These are phyloP conservation scores for Gallinago undulata DNA, from an alignment of 2,113 vertebrate genomes.

Conservation along the genomic window DNA sequence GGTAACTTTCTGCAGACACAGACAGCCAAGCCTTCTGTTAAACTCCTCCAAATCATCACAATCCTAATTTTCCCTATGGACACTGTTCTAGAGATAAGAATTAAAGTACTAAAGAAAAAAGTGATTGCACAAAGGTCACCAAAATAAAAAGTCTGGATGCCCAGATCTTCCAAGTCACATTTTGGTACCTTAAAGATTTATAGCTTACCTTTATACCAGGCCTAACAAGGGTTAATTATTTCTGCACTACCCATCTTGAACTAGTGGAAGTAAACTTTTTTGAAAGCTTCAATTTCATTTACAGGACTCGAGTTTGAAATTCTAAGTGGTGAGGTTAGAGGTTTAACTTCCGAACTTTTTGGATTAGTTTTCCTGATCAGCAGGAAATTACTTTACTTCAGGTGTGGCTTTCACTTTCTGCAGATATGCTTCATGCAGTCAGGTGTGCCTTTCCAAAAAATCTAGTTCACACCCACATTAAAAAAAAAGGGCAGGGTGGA, in stretches of 20 bases:
- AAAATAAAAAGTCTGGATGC: background rate
- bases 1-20: background rate
- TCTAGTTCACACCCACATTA: background rate
- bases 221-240: background rate
- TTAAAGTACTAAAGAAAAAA: background rate
- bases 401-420: constrained; percentile 22
- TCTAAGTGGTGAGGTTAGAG: background rate
- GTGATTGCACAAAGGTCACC: background rate
- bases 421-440: background rate
- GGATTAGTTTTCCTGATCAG: background rate
- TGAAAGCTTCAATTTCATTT: background rate
- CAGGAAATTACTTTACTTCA: background rate
- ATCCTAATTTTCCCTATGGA: background rate
- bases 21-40: background rate
- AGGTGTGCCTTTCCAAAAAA: background rate
- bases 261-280: background rate
- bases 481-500: background rate
- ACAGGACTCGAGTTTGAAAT: background rate
- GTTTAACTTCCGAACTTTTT: background rate
- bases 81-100: background rate
- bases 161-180: background rate
- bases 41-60: background rate
- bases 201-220: background rate
- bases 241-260: background rate
- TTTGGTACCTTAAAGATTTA: background rate